These are phyloP conservation scores for Luscinia luscinia DNA, from an alignment of 2,797 vertebrate species.

Conservation along the genomic window DNA sequence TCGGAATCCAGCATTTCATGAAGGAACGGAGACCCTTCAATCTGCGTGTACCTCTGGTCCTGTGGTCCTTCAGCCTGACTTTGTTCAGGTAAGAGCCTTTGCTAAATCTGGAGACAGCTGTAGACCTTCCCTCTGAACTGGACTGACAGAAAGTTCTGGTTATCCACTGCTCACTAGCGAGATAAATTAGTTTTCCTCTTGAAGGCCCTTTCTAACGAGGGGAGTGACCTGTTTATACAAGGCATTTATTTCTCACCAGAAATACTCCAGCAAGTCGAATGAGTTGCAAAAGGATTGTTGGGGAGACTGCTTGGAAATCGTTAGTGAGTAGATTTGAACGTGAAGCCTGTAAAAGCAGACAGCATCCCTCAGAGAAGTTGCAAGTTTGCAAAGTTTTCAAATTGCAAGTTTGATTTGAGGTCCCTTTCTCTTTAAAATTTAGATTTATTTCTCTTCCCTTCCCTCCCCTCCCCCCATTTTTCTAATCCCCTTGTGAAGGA, in stretches of 20 bases:
- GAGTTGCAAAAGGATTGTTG: background rate
- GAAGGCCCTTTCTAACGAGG: background rate
- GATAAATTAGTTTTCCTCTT: background rate
- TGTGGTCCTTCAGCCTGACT: background rate
- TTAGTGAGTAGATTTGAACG: background rate
- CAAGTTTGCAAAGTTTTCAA: background rate
- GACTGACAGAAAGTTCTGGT: background rate
- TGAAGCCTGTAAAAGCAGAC: background rate
- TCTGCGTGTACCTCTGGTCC: background rate
- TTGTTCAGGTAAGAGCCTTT: background rate
- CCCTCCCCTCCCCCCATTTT: accelerated
- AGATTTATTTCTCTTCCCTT: background rate
- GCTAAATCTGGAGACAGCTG: background rate
- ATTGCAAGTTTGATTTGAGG: background rate
- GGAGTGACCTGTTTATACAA: background rate
- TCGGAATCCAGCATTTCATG: background rate
- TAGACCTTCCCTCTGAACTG: background rate
- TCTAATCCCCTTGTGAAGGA: background rate
- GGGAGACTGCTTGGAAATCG: background rate
- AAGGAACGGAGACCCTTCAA: background rate
- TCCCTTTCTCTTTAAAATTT: background rate
- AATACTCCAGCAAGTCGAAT: background rate
- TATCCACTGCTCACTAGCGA: background rate
- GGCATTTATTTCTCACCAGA: background rate
- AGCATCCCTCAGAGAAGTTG: background rate